Percentiles rank a stretch among this genome's conserved stretches.
Conservation (phyloP, 2,888 invertebrate species). For the Xiphydria camelus region DNA sequence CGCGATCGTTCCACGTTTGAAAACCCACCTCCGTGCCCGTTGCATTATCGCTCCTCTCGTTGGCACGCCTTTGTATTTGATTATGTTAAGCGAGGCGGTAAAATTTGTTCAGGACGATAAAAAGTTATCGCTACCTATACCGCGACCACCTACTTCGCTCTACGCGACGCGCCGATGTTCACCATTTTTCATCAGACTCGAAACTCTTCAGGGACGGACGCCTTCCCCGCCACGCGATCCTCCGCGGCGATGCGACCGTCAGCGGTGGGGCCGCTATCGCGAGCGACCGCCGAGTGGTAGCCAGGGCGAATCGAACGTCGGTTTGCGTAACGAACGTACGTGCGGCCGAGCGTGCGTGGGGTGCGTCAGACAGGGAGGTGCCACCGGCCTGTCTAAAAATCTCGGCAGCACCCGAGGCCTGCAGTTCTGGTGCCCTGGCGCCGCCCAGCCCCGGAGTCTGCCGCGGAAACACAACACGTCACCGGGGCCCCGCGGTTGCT, state of each 20-base stretch:
- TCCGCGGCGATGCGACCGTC: too few species aligned
- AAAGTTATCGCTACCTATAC: not conserved
- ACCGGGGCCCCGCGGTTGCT: slow-evolving; percentile 12
- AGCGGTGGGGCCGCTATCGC: too few species aligned
- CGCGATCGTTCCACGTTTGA: slow-evolving; percentile 40
- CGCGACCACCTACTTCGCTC: too few species aligned
- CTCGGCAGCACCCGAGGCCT: slow-evolving; percentile 9
- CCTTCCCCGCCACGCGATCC: too few species aligned
- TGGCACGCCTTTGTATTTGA: slow-evolving; percentile 2
- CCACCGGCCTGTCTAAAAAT: slow-evolving; percentile 10
- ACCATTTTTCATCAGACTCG: too few species aligned
- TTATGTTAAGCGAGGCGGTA: not conserved
- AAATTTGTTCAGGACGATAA: slow-evolving; percentile 4
- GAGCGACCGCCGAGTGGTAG: not conserved
- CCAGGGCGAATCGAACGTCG: not conserved
- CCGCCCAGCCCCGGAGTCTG: slow-evolving; percentile 12
- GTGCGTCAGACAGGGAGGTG: slow-evolving; percentile 7
- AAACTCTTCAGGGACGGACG: too few species aligned
- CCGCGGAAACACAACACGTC: slow-evolving; percentile 12
- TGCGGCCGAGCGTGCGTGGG: not conserved
- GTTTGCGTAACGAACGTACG: slow-evolving; percentile 1
- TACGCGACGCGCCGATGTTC: too few species aligned
- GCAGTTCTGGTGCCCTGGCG: slow-evolving; percentile 12
- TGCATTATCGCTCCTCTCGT: slow-evolving; percentile 3
- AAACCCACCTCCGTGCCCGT: slow-evolving; percentile 22